Percentiles rank a stretch among this genome's conserved stretches.
Conservation (phyloP, 2,888 invertebrate genomes). For the Agonum fuliginosum region DNA sequence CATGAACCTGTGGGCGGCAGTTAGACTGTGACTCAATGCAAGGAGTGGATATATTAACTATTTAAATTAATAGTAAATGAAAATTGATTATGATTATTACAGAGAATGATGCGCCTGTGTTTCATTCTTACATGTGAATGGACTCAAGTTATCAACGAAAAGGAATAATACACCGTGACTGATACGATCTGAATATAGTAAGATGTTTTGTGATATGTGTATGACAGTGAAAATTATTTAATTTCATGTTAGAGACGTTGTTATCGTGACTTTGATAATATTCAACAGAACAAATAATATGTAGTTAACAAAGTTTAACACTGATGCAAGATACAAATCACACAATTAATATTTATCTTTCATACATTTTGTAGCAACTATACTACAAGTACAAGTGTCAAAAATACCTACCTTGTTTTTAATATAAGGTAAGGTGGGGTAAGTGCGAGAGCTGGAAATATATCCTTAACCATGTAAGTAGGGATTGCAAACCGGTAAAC, state of each 20-base stretch:
- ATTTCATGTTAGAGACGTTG: not conserved
- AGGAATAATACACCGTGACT: not conserved
- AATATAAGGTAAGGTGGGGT: no score
- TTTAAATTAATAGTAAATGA: slow-evolving; percentile 17
- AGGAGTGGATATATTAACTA: slow-evolving; percentile 4
- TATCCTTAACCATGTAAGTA: no score
- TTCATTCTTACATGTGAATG: slow-evolving; percentile 18
- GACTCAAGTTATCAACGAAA: slow-evolving; percentile 10
- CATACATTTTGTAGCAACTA: no score
- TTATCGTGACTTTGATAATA: not conserved
- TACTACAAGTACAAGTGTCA: no score
- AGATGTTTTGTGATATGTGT: no score
- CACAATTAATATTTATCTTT: no score
- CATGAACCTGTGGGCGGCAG: not conserved
- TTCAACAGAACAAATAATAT: not conserved
- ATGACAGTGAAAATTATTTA: no score
- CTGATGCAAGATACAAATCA: no score
- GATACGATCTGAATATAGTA: slow-evolving; percentile 13
- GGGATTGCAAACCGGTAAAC: no score
- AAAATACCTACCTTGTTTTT: no score
- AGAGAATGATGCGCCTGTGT: slow-evolving; percentile 14
- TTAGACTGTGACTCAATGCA: slow-evolving; percentile 26
- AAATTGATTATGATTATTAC: slow-evolving; percentile 35
- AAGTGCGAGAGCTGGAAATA: no score
- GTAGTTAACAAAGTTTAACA: no score